phyloP scores from a whole-genome alignment of 2,797 vertebrate species.

The Apogon hyalosoma region DNA sequence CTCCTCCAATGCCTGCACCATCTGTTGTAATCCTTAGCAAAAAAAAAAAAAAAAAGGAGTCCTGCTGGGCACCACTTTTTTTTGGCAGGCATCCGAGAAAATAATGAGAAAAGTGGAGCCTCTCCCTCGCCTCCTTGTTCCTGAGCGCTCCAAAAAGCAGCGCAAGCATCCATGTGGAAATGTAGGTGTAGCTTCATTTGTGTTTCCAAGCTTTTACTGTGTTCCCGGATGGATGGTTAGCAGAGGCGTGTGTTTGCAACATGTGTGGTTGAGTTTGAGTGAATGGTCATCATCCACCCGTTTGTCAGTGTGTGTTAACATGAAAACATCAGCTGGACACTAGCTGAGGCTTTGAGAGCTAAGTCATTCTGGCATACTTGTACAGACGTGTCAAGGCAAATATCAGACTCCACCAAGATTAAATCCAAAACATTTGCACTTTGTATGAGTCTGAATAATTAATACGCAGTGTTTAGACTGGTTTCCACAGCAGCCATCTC shows the following conservation, averaged over 20 bases:
- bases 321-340: slow-evolving; percentile 30
- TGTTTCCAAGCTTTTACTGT: slow-evolving; percentile 18
- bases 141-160: not conserved
- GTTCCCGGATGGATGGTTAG: slow-evolving; percentile 5
- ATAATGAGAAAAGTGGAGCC: slow-evolving; percentile 67
- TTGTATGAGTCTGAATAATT: slow-evolving; percentile 16
- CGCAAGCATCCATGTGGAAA: slow-evolving; percentile 29
- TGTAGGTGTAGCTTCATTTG: slow-evolving; percentile 32
- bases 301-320: slow-evolving; percentile 1
- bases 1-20: slow-evolving; percentile 35
- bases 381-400: slow-evolving; percentile 37
- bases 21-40: slow-evolving; percentile 61
- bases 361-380: slow-evolving; percentile 9
- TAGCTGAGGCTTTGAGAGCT: slow-evolving; percentile 5
- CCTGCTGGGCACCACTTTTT: slow-evolving; percentile 42
- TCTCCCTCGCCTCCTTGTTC: slow-evolving; percentile 19
- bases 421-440: slow-evolving; percentile 32
- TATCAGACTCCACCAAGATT: slow-evolving; percentile 8
- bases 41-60: slow-evolving; percentile 4
- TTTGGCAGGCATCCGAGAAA: slow-evolving; percentile 56
- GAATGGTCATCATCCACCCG: not conserved
- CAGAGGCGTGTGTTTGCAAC: slow-evolving; percentile 1
- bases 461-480: slow-evolving; percentile 36
- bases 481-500: slow-evolving; percentile 37
- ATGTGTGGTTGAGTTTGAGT: slow-evolving; percentile 19